Evolutionary conservation across 1,140 invertebrate genomes (phyloP), one percentile per base, ranked within the genome.

Genomic region (Cydia amplana): DNA sequence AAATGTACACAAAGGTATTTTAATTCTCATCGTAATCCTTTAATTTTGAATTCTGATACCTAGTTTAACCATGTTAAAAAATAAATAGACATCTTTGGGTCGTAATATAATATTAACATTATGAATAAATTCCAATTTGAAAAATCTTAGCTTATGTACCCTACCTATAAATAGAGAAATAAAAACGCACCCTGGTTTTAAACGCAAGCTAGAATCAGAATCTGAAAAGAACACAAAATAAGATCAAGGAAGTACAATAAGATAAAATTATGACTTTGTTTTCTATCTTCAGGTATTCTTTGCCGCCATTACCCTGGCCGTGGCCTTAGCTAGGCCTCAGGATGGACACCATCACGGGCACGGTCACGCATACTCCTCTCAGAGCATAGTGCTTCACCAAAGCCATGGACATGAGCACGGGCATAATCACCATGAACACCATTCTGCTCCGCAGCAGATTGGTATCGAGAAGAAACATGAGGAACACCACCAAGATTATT

Each of bases 241-340:
- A 36, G 32, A 36, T 36, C 32, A 4, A 36, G 7, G 32, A 7
- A 36, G 32, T 36, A 6, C 32, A 7, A 36, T 36, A 36, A 7
- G 32, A 36, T 36, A 36, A 36, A 36, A 36, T 36, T 7, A 36
- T 36, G 32, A 36, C 7, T n/a, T n/a, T 36, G 32, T 36, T 36
- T 36, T 4, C 18, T 20, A 23, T 60, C 28, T 72, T 25, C 63
- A 78, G 72, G 89, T 93, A 80, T 85, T 82, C 75, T 91, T 80
- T 80, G 75, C 84, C 4, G 93, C 93, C 72, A 86, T 67, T 4
- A 20, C 85, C 73, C 87, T 93, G 2, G 78, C 87, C 28, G 90
- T 74, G 12, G 63, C 46, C 9, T 63, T 43, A 51, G 72, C 75
- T 25, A 60, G 65, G 49, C 70, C 78, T 25, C 78, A 79, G 9